Percentiles rank a stretch among this genome's conserved stretches.
Conservation (phyloP, 2,888 invertebrate genomes). For the Latheticus oryzae region DNA sequence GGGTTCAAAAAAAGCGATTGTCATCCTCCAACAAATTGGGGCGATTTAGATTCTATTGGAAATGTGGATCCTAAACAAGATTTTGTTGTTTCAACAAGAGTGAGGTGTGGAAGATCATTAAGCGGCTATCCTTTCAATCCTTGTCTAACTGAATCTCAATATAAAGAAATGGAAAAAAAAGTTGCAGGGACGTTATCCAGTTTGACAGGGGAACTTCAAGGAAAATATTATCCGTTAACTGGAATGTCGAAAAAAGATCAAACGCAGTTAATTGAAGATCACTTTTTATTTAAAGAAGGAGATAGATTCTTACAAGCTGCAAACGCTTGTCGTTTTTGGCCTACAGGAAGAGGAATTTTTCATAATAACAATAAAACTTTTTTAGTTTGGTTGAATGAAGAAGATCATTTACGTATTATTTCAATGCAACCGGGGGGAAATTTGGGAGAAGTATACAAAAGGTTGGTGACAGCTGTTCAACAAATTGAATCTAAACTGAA, state of each 20-base stretch:
- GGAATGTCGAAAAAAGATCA: slow-evolving; percentile 94
- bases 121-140: slow-evolving; percentile 77
- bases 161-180: slow-evolving; percentile 72
- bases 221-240: slow-evolving; percentile 90
- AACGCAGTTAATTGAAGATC: slow-evolving; percentile 95
- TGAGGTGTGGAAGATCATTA: slow-evolving; percentile 74
- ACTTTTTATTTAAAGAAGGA: slow-evolving; percentile 97
- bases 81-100: slow-evolving; percentile 73
- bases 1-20: slow-evolving; percentile 69
- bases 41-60: slow-evolving; percentile 67
- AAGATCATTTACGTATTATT: slow-evolving; percentile 96
- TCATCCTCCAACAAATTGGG: slow-evolving; percentile 74
- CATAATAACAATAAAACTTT: slow-evolving; percentile 96
- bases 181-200: slow-evolving; percentile 59
- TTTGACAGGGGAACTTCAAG: slow-evolving; percentile 79
- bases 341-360: slow-evolving; percentile 92
- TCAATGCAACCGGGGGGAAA: slow-evolving; percentile 97
- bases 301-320: slow-evolving; percentile 89
- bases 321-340: slow-evolving; percentile 96
- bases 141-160: slow-evolving; percentile 73
- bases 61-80: slow-evolving; percentile 70
- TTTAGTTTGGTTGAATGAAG: slow-evolving; percentile 97
- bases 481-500: slow-evolving; percentile 67
- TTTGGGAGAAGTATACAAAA: slow-evolving; percentile 78
- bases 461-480: slow-evolving; percentile 68